Base-by-base conservation (phyloP, 2,888 invertebrate species). In the Epicampocera succincta region DNA sequence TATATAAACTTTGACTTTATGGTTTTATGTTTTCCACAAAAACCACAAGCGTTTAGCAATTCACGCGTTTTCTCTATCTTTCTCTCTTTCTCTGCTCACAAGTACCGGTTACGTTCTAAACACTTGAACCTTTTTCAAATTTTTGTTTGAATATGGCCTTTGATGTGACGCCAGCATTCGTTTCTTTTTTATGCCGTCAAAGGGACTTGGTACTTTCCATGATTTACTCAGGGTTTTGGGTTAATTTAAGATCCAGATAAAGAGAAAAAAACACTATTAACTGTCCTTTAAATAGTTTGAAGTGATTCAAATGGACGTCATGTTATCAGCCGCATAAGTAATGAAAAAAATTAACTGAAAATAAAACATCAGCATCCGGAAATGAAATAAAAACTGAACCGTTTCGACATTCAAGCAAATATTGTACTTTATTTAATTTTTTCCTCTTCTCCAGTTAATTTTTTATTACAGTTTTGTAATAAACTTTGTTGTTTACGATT, bases 341-440 rank as follows among this genome's bases (percentile, higher is more conserved):
- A 44, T 12, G 15, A 19, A 42, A 21, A 21, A 25, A 19, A 21
- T 5, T 5, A 33, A 33, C 5, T 25, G 13, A 61, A 72, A 60
- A 13, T 13, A 42, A 50, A 73, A 54, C n/a, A 54, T 11, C 73
- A 73, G 63, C 73, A 73, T 54, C 63, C 73, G 73, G 54, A 54
- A 54, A 60, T 19, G n/a, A 56, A 46, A n/a, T 44, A 46, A 40
- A 52, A 17, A n/a, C n/a, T n/a, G n/a, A n/a, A n/a, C n/a, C n/a
- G n/a, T n/a, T n/a, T n/a, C n/a, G n/a, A n/a, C n/a, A n/a, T n/a
- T n/a, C 0, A 13, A 66, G 25, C 52, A 50, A 65, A 66, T n/a
- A n/a, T n/a, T n/a, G n/a, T n/a, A n/a, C 25, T 65, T 38, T 25
- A 44, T 33, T 29, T 61, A 54, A 42, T 54, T 63, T 54, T 54